Evolutionary conservation across 2,888 invertebrate genomes (phyloP).

Genomic region (Rhorus exstirpatorius): DNA sequence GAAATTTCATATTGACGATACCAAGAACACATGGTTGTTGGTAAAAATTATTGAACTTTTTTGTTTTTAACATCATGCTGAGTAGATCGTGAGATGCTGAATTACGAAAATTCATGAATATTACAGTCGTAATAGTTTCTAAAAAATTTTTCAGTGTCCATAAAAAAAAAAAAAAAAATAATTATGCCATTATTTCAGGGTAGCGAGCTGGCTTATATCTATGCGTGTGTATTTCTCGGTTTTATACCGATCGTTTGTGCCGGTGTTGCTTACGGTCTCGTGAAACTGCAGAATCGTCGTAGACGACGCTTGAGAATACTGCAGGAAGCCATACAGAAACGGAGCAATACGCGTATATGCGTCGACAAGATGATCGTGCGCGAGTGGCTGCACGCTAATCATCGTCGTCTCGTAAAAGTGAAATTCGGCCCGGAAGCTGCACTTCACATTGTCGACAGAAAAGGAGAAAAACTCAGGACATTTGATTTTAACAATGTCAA

Average conservation of each 20-base stretch:
- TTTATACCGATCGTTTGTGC: constrained; percentile 97
- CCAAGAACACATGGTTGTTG: no score
- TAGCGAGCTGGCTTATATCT: constrained; percentile 98
- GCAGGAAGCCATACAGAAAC: constrained; percentile 91
- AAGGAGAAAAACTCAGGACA: constrained; percentile 95
- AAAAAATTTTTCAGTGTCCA: neutral
- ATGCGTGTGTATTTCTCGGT: constrained; percentile 95
- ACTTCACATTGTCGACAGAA: constrained; percentile 95
- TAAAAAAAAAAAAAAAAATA: neutral
- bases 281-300: constrained; percentile 95
- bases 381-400: constrained; percentile 97
- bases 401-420: constrained; percentile 95
- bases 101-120: neutral
- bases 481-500: constrained; percentile 93
- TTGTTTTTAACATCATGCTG: neutral
- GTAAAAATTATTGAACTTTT: neutral
- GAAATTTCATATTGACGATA: no score
- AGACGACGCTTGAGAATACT: constrained; percentile 93
- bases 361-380: constrained; percentile 97
- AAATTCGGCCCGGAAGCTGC: constrained; percentile 96
- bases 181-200: constrained; percentile 88
- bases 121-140: neutral
- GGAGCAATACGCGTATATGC: constrained; percentile 88
- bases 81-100: neutral
- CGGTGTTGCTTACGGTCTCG: constrained; percentile 96